Evolutionary conservation across 2,113 vertebrate species (phyloP).

Genomic region (Tachysurus fulvidraco): DNA sequence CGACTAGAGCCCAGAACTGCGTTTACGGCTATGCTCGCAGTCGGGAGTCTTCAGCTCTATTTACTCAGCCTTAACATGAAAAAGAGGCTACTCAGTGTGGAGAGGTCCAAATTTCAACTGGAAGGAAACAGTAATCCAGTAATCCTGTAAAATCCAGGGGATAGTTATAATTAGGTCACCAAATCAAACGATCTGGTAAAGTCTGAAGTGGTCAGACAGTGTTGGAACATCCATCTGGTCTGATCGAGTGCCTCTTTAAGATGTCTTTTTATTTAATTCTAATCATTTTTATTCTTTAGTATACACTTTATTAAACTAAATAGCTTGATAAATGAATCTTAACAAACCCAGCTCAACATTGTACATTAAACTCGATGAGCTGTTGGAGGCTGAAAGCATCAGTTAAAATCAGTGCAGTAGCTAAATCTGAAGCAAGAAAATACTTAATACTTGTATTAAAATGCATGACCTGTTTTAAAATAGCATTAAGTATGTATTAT

Average conservation of each 20-base stretch:
- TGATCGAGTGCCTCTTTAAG: conserved; percentile 1
- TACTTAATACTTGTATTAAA: background rate
- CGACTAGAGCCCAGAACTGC: background rate
- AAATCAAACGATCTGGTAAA: conserved; percentile 63
- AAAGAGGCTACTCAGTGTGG: conserved; percentile 50
- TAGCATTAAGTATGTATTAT: background rate
- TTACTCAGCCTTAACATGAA: conserved; percentile 58
- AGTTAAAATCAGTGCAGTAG: background rate
- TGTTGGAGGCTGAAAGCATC: background rate
- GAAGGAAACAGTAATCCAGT: conserved; percentile 60
- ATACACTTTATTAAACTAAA: background rate
- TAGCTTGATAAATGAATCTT: background rate
- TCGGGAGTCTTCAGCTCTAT: conserved; percentile 40
- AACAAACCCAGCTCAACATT: background rate
- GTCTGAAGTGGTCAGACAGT: conserved; percentile 45
- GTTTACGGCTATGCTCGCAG: conserved; percentile 31
- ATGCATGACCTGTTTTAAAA: background rate
- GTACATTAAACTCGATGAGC: background rate
- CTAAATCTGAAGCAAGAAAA: background rate
- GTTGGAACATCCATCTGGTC: conserved; percentile 14
- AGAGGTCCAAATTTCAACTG: conserved; percentile 63
- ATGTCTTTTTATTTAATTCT: background rate
- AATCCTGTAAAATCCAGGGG: conserved; percentile 41
- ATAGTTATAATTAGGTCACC: conserved; percentile 61
- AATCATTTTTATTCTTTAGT: background rate